Conservation (phyloP, 2,888 invertebrate species). For the Drosophila kanekoi region DNA sequence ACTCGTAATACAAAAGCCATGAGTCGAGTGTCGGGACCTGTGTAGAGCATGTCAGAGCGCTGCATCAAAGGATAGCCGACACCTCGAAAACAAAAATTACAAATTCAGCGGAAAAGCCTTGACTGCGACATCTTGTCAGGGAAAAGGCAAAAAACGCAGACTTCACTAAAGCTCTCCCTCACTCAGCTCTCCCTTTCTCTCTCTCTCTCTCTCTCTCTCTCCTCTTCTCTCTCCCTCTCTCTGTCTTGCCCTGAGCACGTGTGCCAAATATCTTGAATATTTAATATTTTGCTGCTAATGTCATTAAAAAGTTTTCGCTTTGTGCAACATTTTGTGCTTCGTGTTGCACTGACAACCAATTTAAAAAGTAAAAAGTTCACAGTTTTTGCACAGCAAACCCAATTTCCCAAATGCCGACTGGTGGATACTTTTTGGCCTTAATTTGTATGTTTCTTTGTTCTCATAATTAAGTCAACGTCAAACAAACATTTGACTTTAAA, state of each 20-base stretch:
- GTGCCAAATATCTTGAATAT: slow-evolving; percentile 51
- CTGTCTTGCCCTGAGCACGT: slow-evolving; percentile 3
- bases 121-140: slow-evolving; percentile 42
- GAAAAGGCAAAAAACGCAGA: neutral
- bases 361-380: slow-evolving; percentile 64
- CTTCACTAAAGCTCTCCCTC: neutral
- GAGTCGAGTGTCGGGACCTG: slow-evolving; percentile 26
- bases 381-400: too few relatives aligned
- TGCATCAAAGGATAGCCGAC: slow-evolving; percentile 38
- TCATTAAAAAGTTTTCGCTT: slow-evolving; percentile 74
- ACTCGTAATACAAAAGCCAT: slow-evolving; percentile 7
- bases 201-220: neutral
- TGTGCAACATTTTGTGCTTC: slow-evolving; percentile 53
- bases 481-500: neutral
- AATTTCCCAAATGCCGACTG: neutral
- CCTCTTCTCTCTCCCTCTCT: neutral
- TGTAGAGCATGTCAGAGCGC: slow-evolving; percentile 58
- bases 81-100: slow-evolving; percentile 23
- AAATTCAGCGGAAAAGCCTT: slow-evolving; percentile 55
- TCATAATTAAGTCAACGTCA: neutral
- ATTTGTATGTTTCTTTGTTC: neutral
- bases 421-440: neutral
- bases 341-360: slow-evolving; percentile 57
- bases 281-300: slow-evolving; percentile 64
- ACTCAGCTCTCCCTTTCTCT: neutral